A percentile compares a stretch with the other conserved stretches of the same genome.
phyloP scores from a whole-genome alignment of 2,113 vertebrate species.

The Alces alces region DNA sequence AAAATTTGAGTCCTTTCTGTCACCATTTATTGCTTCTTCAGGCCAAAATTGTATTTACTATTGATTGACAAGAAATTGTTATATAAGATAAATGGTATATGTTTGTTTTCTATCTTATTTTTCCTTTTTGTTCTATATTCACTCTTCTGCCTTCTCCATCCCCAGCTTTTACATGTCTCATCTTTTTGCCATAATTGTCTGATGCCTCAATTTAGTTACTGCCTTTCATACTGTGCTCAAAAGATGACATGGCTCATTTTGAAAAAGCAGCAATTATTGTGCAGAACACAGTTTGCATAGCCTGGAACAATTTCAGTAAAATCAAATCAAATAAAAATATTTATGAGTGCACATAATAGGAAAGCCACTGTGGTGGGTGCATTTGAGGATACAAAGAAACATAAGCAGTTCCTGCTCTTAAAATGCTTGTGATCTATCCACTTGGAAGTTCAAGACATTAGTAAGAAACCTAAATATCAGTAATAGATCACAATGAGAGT shows the following conservation, averaged over 20 bases:
- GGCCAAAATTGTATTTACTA: neutral
- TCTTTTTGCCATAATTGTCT: neutral
- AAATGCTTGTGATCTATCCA: neutral
- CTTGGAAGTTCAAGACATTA: neutral
- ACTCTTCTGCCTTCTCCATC: neutral
- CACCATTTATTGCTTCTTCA: neutral
- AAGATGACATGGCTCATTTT: neutral
- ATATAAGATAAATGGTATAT: neutral
- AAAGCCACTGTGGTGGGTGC: neutral
- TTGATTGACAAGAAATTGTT: conserved; percentile 12
- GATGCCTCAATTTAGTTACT: neutral
- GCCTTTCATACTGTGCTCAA: neutral
- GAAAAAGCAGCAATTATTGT: conserved; percentile 14
- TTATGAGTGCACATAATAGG: neutral
- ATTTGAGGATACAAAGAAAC: neutral
- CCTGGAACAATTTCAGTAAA: conserved; percentile 26
- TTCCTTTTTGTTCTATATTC: neutral
- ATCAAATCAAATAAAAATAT: conserved; percentile 50
- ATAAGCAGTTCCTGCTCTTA: neutral
- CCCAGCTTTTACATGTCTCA: neutral
- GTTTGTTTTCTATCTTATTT: neutral
- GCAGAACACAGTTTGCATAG: neutral
- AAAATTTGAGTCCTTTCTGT: neutral
- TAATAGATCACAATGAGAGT: neutral
- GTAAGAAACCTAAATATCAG: neutral